Conservation (phyloP, 2,113 vertebrate species). For the Entosphenus tridentatus region DNA sequence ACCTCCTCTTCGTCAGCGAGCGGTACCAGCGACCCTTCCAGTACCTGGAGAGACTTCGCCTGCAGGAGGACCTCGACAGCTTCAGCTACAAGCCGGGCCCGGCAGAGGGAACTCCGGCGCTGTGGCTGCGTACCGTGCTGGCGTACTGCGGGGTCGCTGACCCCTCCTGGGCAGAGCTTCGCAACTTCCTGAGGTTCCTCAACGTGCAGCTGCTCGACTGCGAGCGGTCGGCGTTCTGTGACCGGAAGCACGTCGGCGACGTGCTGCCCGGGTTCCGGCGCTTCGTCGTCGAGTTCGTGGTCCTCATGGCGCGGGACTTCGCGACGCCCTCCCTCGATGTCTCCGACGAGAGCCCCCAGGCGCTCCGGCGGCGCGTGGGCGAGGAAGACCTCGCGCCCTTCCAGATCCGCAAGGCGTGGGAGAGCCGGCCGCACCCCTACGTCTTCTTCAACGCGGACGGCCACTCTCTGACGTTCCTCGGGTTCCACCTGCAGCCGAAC, state of each 20-base stretch:
- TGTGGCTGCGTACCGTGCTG: conserved; percentile 58
- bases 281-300: conserved; percentile 85
- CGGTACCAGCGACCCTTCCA: conserved; percentile 75
- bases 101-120: conserved; percentile 35
- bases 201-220: conserved; percentile 58
- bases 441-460: conserved; percentile 74
- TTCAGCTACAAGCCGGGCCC: conserved; percentile 23
- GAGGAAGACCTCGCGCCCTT: conserved; percentile 69
- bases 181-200: conserved; percentile 62
- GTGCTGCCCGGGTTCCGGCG: conserved; percentile 53
- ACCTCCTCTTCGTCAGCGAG: conserved; percentile 28
- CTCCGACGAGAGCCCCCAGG: conserved; percentile 47
- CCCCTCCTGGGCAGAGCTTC: conserved; percentile 72
- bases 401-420: conserved; percentile 59
- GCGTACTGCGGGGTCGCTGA: conserved; percentile 46
- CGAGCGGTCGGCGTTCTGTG: conserved; percentile 57
- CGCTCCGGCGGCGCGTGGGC: conserved; percentile 16
- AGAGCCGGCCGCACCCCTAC: conserved; percentile 75
- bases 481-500: conserved; percentile 42
- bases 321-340: conserved; percentile 61
- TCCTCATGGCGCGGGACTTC: conserved; percentile 83
- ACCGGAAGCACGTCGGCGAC: conserved; percentile 32
- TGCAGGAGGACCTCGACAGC: conserved; percentile 23
- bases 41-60: conserved; percentile 43
- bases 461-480: conserved; percentile 71